Base-by-base conservation (phyloP, 2,113 vertebrate species). In the Artemisiospiza belli region DNA sequence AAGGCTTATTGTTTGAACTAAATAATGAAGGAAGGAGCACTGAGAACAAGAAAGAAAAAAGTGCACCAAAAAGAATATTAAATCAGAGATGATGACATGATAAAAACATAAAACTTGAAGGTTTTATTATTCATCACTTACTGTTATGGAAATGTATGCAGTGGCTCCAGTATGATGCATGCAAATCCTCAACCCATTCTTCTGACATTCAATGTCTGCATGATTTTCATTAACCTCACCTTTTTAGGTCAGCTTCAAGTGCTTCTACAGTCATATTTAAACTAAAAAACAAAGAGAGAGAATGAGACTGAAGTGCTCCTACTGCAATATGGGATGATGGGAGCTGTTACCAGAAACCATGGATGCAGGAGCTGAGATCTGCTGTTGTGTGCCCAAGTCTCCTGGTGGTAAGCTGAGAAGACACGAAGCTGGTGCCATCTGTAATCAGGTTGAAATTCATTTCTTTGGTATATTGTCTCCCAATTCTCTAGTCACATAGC, bases 91-190 rank as follows among this genome's bases (percentile, higher is more conserved):
- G 30, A 66, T 83, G 58, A 76, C 46, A 59, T 46, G 75, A 83
- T 94, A 67, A 95, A 92, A 94, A 55, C 80, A 33, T 80, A 76
- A 75, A 77, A 83, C 33, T 66, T 92, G 41, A 35, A 41, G 7
- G 0, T 94, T 95, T 76, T 85, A 81, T 95, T 96, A 90, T 92
- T 96, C 88, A 92, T 93, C 28, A 43, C 69, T 87, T 92, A 75
- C 43, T 76, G 37, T 35, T 89, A 92, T 81, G 92, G 75, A 95
- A 96, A 96, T 95, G 2, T 80, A 90, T 92, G 75, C 84, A 43
- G 23, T 85, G 62, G 80, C 47, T 86, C 58, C 54, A 57, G 41
- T 72, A 39, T 63, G 83, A 69, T 76, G 70, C 31, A 78, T 77
- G 79, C 73, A 95, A 77, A 96, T 93, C 69, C 75, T 94, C 2